Evolutionary conservation across 37 sponge, comb jelly and placozoan species (phyloP).

Genomic region (Geodia barretti): DNA sequence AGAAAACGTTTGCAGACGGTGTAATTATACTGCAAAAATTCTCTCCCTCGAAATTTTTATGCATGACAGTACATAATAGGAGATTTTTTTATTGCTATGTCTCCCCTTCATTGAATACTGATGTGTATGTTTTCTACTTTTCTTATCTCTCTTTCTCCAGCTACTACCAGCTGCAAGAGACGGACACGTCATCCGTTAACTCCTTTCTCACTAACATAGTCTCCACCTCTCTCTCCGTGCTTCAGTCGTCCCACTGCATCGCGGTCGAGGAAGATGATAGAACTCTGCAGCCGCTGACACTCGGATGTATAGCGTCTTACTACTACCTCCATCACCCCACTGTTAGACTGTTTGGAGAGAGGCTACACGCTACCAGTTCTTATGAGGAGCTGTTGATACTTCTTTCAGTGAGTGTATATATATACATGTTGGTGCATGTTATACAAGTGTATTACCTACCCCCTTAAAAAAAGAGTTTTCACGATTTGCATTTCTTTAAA

Average conservation of each 20-base stretch:
- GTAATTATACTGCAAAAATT: no score
- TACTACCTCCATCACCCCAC: conserved; percentile 95
- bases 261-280: conserved; percentile 81
- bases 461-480: no score
- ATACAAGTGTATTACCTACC: no score
- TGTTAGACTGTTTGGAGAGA: conserved; percentile 80
- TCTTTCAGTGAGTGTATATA: conserved; percentile 86
- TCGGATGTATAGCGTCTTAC: conserved; percentile 95
- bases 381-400: conserved; percentile 76
- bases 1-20: no score
- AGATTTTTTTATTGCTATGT: no score
- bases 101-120: no score
- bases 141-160: conserved; percentile 11
- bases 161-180: conserved; percentile 83
- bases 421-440: no score
- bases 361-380: conserved; percentile 54
- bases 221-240: conserved; percentile 51
- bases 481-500: no score
- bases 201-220: conserved; percentile 67
- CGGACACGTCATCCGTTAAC: conserved; percentile 43
- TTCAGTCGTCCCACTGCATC: conserved; percentile 81
- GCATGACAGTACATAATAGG: no score
- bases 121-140: conserved; percentile 1
- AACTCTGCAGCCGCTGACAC: conserved; percentile 52
- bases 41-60: no score